Evolutionary conservation across 2,888 invertebrate species (phyloP).

Genomic region (Eudasyphora cyanicolor): DNA sequence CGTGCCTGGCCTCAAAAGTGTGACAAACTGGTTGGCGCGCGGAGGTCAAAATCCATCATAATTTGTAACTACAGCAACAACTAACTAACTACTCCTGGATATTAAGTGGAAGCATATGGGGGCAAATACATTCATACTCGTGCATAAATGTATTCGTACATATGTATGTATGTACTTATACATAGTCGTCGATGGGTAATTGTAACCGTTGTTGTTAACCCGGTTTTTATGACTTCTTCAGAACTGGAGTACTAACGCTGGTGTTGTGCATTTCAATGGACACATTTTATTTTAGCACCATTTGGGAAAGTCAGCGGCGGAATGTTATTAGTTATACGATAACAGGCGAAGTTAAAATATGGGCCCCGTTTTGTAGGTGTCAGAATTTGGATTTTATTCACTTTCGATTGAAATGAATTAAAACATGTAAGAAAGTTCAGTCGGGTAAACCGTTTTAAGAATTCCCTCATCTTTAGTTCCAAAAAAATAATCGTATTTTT

Average conservation of each 20-base stretch:
- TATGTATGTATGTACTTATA: not conserved
- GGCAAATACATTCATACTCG: not conserved
- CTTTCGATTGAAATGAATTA: no score
- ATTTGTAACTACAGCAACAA: constrained; percentile 26
- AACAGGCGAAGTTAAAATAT: no score
- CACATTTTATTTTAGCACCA: constrained; percentile 44
- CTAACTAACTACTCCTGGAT: no score
- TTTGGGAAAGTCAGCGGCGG: not conserved
- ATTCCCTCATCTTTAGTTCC: no score
- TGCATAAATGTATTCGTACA: not conserved
- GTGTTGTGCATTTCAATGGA: constrained; percentile 41
- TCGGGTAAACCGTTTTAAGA: no score
- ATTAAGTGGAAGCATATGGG: not conserved
- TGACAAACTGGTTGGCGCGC: constrained; percentile 75
- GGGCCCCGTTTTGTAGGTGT: no score
- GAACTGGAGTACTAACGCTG: constrained; percentile 20
- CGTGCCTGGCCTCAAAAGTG: constrained; percentile 75
- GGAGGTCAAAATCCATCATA: constrained; percentile 61
- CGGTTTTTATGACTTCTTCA: constrained; percentile 24
- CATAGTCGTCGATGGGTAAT: constrained; percentile 52
- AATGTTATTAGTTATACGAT: not conserved
- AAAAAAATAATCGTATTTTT: no score
- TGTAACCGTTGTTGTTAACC: constrained; percentile 36
- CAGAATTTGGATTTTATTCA: no score
- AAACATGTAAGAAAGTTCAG: no score